These are phyloP conservation scores for Pycnonotus jocosus DNA, from an alignment of 2,113 vertebrate genomes.

Conservation along the genomic window DNA sequence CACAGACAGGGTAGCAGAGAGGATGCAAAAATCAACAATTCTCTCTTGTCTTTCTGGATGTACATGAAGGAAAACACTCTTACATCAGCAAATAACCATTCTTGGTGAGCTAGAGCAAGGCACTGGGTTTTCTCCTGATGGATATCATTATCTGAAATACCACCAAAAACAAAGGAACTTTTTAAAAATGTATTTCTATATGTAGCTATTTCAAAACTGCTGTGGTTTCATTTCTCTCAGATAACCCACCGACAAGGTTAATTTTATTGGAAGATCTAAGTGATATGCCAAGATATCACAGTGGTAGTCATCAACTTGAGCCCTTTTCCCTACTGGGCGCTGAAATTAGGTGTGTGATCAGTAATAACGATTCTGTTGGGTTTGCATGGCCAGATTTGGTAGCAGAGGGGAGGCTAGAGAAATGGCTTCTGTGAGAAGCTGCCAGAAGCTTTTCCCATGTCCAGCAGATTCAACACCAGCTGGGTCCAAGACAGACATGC, in stretches of 20 bases:
- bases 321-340: neutral
- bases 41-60: neutral
- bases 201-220: neutral
- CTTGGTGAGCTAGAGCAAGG: neutral
- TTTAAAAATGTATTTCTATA: neutral
- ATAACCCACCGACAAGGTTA: neutral
- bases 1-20: neutral
- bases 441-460: neutral
- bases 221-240: neutral
- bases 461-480: neutral
- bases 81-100: neutral
- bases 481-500: accelerated
- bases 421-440: neutral
- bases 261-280: neutral
- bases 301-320: neutral
- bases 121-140: neutral
- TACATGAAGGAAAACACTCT: neutral
- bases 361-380: neutral
- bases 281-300: neutral
- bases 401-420: neutral
- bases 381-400: neutral
- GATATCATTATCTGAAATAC: neutral
- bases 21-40: neutral
- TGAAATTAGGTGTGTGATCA: neutral
- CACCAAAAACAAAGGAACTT: neutral